Conservation (phyloP, 2,888 invertebrate genomes). For the Cosmorhoe ocellata region DNA sequence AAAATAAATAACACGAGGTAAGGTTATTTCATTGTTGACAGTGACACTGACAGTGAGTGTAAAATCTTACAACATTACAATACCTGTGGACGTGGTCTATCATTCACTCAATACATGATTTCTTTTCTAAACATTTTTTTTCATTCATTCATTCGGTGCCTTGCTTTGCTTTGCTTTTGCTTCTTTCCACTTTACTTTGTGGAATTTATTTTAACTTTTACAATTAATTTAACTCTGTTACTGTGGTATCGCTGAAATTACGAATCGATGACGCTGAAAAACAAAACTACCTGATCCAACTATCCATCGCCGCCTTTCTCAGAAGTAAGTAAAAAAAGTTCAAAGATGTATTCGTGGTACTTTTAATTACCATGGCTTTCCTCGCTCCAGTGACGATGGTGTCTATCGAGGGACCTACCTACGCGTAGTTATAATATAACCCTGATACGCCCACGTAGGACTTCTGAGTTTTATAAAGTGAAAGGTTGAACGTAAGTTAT, state of each 20-base stretch:
- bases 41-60: not conserved
- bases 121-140: no score
- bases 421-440: conserved; percentile 21
- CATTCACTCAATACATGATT: no score
- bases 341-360: conserved; percentile 32
- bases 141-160: no score
- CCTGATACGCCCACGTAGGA: conserved; percentile 33
- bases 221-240: no score
- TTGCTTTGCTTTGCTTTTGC: no score
- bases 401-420: conserved; percentile 33
- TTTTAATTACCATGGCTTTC: conserved; percentile 30
- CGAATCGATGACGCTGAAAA: conserved; percentile 8
- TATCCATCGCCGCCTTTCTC: not conserved
- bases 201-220: no score
- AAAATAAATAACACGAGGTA: conserved; percentile 8
- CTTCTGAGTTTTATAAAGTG: conserved; percentile 37
- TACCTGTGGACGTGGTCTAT: no score
- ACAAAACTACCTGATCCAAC: not conserved
- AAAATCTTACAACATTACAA: no score
- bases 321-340: conserved; percentile 4
- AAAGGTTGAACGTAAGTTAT: no score
- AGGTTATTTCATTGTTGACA: not conserved
- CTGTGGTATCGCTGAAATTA: no score
- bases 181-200: no score
- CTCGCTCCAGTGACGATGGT: conserved; percentile 45